A percentile compares a stretch with the other conserved stretches of the same genome.
Conservation (phyloP, 2,888 invertebrate species). For the Aromia moschata region DNA sequence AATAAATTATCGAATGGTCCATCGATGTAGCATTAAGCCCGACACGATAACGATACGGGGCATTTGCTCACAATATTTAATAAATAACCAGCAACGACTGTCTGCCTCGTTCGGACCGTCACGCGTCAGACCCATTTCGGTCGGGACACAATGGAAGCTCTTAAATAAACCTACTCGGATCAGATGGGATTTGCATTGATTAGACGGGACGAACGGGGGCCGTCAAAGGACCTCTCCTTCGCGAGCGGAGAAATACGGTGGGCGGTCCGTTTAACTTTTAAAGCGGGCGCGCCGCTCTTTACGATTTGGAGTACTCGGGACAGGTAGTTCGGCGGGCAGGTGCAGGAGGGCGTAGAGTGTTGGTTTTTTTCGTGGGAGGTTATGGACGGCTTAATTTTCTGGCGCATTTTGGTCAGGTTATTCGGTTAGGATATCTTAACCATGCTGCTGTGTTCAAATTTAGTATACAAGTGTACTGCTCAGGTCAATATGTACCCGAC, state of each 20-base stretch:
- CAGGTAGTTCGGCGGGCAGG: constrained; percentile 9
- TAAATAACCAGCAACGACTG: constrained; percentile 28
- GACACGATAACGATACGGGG: constrained; percentile 12
- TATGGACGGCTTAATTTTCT: too few relatives aligned
- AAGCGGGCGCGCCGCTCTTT: constrained; percentile 15
- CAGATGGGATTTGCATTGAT: constrained; percentile 44
- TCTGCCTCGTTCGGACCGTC: constrained; percentile 30
- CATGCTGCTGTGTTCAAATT: too few relatives aligned
- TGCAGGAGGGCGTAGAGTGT: too few relatives aligned
- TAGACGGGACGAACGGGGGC: constrained; percentile 36
- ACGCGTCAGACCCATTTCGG: constrained; percentile 34
- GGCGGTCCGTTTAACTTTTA: constrained; percentile 25
- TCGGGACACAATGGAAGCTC: constrained; percentile 39
- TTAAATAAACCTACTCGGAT: constrained; percentile 40
- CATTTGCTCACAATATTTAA: constrained; percentile 24
- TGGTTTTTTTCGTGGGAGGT: too few relatives aligned
- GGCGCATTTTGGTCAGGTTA: too few relatives aligned
- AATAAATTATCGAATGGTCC: constrained; percentile 15
- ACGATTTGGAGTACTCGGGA: constrained; percentile 15
- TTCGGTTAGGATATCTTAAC: too few relatives aligned
- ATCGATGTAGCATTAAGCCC: constrained; percentile 6
- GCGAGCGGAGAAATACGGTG: constrained; percentile 23
- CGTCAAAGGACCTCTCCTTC: constrained; percentile 23
- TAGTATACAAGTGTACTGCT: too few relatives aligned
- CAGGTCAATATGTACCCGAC: too few relatives aligned